Evolutionary conservation across 2,888 invertebrate species (phyloP), one percentile per base, ranked within the genome.

Genomic region (Luperina nickerlii): DNA sequence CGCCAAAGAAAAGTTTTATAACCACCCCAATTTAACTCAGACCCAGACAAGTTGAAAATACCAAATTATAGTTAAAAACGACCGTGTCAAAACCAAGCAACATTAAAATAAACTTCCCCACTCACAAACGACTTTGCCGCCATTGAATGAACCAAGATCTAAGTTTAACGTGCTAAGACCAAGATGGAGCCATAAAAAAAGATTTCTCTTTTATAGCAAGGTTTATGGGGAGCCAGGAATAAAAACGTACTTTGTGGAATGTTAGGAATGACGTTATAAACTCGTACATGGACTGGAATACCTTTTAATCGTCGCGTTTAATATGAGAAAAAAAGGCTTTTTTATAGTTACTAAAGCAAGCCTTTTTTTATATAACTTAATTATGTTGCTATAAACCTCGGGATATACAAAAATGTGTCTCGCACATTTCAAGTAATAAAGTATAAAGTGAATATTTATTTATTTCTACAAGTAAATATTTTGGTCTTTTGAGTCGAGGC

Each of bases 141-240:
- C 63, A 63, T 68, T 82, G 74, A 83, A 89, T 84, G 74, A 67
- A 73, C 74, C 68, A 54, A 74, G 75, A 85, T 83, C 77, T 74
- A 73, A 76, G 78, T 84, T 89, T 85, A 82, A 85, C 83, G 88
- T 80, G 79, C 69, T 71, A 79, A 76, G 77, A 62, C 85, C 76
- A 62, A 81, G 72, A 75, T 78, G 73, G 63, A 74, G 81, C 76
- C 81, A 68, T 89, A 84, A 90, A 90, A 90, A 85, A 82, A 86
- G 87, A 86, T 87, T 90, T 87, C 74, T 73, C 70, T 88, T 87
- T 90, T 87, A 90, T 81, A n/a, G 74, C 82, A 51, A 74, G 57
- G 69, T 83, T 86, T 84, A 84, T 81, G 62, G 20, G 77, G 48
- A 81, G 78, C 20, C 48, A 42, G 42, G 79, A 88, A 88, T 89